Conservation (phyloP, 2,888 invertebrate species). For the Phortica magna region DNA sequence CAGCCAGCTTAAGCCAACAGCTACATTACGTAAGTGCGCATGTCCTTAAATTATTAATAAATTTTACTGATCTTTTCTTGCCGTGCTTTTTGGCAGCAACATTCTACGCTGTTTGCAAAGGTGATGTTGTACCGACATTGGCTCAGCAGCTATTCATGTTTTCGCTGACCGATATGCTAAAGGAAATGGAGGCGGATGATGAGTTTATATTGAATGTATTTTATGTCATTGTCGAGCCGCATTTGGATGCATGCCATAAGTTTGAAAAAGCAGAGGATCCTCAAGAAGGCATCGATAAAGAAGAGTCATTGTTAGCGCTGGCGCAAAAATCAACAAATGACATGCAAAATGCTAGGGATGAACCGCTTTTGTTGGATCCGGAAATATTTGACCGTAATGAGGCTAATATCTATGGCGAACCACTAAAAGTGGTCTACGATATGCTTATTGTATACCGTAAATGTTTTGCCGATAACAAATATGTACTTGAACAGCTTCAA, state of each 20-base stretch:
- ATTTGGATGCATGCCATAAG: slow-evolving; percentile 28
- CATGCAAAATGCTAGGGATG: slow-evolving; percentile 8
- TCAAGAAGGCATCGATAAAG: slow-evolving; percentile 1
- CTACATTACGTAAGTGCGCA: neutral
- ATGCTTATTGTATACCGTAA: slow-evolving; percentile 55
- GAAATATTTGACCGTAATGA: slow-evolving; percentile 75
- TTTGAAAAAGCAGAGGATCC: neutral
- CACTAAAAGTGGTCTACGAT: slow-evolving; percentile 62
- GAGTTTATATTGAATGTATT: slow-evolving; percentile 63
- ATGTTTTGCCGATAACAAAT: neutral
- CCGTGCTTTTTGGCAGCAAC: neutral
- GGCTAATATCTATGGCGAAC: slow-evolving; percentile 73
- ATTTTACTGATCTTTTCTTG: neutral
- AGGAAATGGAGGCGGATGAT: slow-evolving; percentile 49
- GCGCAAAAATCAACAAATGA: neutral
- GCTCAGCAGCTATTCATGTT: slow-evolving; percentile 65
- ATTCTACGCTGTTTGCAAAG: neutral
- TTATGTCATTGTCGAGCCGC: slow-evolving; percentile 63
- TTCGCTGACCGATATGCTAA: slow-evolving; percentile 55
- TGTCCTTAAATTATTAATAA: neutral
- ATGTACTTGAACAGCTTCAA: neutral
- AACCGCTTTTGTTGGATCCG: slow-evolving; percentile 41
- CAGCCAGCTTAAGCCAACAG: slow-evolving; percentile 50
- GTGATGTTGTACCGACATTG: slow-evolving; percentile 58
- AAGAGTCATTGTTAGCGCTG: neutral